These are phyloP conservation scores for Tortrix viridana DNA, from an alignment of 2,888 invertebrate species.

Conservation along the genomic window DNA sequence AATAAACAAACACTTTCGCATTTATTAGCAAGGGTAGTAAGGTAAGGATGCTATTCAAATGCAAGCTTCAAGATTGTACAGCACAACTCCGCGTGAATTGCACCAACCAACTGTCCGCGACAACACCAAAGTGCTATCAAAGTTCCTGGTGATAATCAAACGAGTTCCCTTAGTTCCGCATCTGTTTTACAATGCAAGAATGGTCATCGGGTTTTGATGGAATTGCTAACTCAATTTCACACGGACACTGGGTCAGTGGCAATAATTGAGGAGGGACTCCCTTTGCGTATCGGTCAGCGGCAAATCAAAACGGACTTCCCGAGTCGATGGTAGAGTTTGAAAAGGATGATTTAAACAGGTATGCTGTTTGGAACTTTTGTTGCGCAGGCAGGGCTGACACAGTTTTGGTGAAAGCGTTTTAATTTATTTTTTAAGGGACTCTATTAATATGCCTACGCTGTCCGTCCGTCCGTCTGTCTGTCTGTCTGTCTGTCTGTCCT, in stretches of 20 bases:
- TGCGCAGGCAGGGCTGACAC: not conserved
- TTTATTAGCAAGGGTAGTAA: no score
- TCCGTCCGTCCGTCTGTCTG: no score
- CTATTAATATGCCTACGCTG: no score
- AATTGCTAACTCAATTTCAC: constrained; percentile 81
- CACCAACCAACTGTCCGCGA: not conserved
- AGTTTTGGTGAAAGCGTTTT: not conserved
- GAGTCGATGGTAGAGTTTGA: not conserved
- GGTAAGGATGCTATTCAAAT: no score
- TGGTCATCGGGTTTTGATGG: constrained; percentile 74
- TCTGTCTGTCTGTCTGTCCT: no score
- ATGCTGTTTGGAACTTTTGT: not conserved
- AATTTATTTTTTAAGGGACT: not conserved
- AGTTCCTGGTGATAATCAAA: constrained; percentile 2
- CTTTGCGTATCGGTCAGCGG: constrained; percentile 37
- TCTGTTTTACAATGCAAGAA: constrained; percentile 77
- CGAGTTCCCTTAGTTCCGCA: constrained; percentile 13
- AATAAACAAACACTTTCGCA: no score
- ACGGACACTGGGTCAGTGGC: constrained; percentile 69
- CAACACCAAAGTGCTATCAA: not conserved
- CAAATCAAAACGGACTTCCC: constrained; percentile 56
- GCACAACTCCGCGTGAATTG: no score
- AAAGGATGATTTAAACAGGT: no score
- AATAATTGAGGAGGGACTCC: constrained; percentile 74
- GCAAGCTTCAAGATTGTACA: no score